Evolutionary conservation across 2,113 vertebrate genomes (phyloP), one percentile per base, ranked within the genome.

Genomic region (Upupa epops): DNA sequence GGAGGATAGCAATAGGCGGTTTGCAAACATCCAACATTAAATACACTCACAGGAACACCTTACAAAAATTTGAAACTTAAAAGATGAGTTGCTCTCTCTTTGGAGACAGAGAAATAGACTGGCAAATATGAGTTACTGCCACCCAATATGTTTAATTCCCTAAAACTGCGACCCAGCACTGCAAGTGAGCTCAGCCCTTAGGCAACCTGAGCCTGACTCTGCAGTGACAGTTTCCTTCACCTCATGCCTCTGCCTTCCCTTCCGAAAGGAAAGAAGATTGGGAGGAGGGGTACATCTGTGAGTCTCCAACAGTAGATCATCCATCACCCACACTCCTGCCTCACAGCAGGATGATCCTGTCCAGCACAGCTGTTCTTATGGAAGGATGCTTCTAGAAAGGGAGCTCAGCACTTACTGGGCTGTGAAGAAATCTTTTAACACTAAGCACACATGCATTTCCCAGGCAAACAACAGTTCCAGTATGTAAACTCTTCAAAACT

Each of bases 1-100:
- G 29, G 54, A 78, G 17, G 51, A 65, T 65, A 88, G 80, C 0
- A 0, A 61, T 40, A 78, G 75, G 32, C 73, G 49, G 66, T 72
- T 92, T 92, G 91, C 87, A 90, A 90, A 93, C 22, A 79, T 75
- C 71, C 78, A 92, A 70, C 54, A 25, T 93, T 86, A 78, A 92
- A 83, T 54, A 87, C 56, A 75, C 29, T 86, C 51, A 90, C 42
- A 90, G 79, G 71, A 91, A 87, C 58, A 92, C 14, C 52, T 74
- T 65, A 82, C 40, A 65, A 92, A 92, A 89, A 90, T 22, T 69
- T 49, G 78, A 90, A 96, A 95, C 80, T 78, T 84, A 32, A 61
- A 92, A 92, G 93, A 66, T 32, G 1, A 90, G 54, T 84, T 82
- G 54, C 91, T 95, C 58, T 95, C 58, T 84, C 92, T 88, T 92